Evolutionary conservation across 2,113 vertebrate genomes (phyloP).

Genomic region (Tiliqua scincoides): DNA sequence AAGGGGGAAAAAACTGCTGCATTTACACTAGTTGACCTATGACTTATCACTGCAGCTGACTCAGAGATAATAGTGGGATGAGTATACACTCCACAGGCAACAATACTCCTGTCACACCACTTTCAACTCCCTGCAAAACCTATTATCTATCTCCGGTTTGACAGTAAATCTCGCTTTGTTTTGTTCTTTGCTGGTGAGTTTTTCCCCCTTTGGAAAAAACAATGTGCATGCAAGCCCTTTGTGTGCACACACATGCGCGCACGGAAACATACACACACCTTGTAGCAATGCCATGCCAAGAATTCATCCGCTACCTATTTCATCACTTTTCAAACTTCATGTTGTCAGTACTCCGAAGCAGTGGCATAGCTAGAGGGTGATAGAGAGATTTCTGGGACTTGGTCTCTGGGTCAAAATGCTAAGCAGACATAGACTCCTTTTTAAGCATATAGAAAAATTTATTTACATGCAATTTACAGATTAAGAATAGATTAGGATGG

Average conservation of each 20-base stretch:
- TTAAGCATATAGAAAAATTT: too few relatives aligned
- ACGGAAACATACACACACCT: not conserved
- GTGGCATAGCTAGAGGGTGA: too few relatives aligned
- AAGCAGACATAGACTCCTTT: too few relatives aligned
- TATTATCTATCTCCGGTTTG: not conserved
- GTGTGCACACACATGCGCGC: too few relatives aligned
- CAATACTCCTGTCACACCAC: not conserved
- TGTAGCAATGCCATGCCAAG: not conserved
- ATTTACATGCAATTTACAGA: too few relatives aligned
- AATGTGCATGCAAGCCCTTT: not conserved
- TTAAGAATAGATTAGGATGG: too few relatives aligned
- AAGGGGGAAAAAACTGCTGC: too few relatives aligned
- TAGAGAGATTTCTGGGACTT: too few relatives aligned
- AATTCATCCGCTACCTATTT: not conserved
- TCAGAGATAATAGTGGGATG: not conserved
- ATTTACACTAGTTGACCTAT: not conserved
- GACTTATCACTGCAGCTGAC: not conserved
- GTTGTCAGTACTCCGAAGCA: not conserved
- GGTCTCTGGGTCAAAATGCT: too few relatives aligned
- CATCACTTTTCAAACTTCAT: conserved; percentile 1
- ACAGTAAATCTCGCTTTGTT: not conserved
- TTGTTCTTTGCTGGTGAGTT: not conserved
- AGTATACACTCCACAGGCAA: too few relatives aligned
- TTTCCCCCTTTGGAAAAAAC: not conserved
- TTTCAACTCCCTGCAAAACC: not conserved